phyloP scores from a whole-genome alignment of 2,888 invertebrate species.

The Dysmachus trigonus region DNA sequence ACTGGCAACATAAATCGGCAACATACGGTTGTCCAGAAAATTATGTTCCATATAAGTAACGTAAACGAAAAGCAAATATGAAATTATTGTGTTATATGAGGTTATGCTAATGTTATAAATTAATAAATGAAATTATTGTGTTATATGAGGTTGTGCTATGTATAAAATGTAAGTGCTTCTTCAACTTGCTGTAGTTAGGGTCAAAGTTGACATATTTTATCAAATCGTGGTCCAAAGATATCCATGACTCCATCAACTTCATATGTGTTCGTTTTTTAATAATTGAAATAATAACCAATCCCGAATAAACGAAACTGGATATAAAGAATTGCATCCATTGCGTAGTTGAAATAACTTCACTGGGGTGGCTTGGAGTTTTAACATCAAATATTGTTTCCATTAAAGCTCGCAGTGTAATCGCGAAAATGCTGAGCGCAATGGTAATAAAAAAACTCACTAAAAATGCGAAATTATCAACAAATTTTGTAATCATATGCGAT shows the following conservation, averaged over 20 bases:
- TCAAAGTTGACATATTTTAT: neutral
- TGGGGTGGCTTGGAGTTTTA: neutral
- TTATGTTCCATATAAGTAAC: neutral
- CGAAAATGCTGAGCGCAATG: neutral
- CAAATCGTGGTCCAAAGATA: neutral
- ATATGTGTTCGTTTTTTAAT: neutral
- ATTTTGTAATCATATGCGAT: neutral
- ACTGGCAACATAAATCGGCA: neutral
- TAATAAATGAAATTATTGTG: too few species aligned
- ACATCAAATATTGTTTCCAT: neutral
- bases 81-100: neutral
- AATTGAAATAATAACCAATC: neutral
- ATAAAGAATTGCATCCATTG: neutral
- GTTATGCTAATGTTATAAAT: neutral
- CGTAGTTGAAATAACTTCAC: neutral
- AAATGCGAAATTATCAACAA: neutral
- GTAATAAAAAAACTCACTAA: neutral
- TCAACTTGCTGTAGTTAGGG: neutral
- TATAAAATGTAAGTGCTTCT: neutral
- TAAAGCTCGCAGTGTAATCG: neutral
- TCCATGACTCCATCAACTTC: neutral
- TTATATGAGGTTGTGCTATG: too few species aligned
- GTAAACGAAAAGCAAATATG: neutral
- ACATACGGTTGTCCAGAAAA: neutral
- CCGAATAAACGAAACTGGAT: neutral